Base-by-base conservation (phyloP, 2,113 vertebrate genomes). In the Cryptomyrus ogoouensis region DNA sequence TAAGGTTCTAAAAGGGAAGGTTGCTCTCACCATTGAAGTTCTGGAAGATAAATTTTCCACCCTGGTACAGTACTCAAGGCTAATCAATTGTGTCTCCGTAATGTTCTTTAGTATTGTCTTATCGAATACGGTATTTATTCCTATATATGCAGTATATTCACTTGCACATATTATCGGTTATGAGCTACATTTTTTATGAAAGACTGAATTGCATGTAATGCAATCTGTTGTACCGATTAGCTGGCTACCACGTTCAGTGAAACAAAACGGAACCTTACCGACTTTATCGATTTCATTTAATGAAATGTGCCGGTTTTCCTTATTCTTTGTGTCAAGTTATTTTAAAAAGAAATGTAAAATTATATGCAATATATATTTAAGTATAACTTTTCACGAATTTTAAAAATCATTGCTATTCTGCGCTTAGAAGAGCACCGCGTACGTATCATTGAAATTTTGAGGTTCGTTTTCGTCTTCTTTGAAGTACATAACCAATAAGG, bases 11-110 rank as follows among this genome's bases (percentile, higher is more conserved):
- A 92, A 92, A 4, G 97, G 94, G 44, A 94, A 94, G 39, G 97
- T 94, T 3, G 94, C 93, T 0, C 94, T 98, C 27, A 98, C 97
- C 0, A 92, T 96, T 88, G 97, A 97, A 92, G 96, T 95, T 21
- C 95, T 96, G 94, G 93, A 96, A 93, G 97, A 98, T 94, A 92
- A 94, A 47, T 95, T 97, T 93, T 93, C 95, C 17, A 86, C 93
- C 88, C 95, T 99, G 97, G 98, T 99, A 96, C 90, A 66, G 89
- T 88, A 62, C 42, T 39, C 10, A 80, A 89, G 21, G 35, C 19
- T 46, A 35, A 31, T 58, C n/a, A 50, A 13, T 87, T 17, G 31
- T 49, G 87, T 35, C 24, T 84, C 52, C 31, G n/a, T 58, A 89
- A 19, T 83, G 31, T 39, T 80, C 1, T 46, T 21, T 10, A 21